Evolutionary conservation across 2,888 invertebrate species (phyloP).

Genomic region (Phalera bucephala): DNA sequence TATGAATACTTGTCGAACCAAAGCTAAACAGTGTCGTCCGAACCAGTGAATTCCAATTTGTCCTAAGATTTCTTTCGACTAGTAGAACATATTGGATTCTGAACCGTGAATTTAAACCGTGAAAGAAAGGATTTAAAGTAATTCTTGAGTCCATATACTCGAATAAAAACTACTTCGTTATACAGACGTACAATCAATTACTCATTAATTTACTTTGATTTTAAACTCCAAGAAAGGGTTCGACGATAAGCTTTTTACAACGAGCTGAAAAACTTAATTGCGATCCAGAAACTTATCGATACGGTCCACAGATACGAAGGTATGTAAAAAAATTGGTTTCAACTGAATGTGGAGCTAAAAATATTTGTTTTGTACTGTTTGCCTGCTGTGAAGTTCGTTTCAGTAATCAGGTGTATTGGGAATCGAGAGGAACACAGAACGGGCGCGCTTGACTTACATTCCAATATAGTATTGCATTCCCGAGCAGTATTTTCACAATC

Average conservation of each 20-base stretch:
- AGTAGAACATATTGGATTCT: too few species aligned
- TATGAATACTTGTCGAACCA: too few species aligned
- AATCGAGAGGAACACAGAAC: constrained; percentile 57
- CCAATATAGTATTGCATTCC: constrained; percentile 68
- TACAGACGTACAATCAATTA: too few species aligned
- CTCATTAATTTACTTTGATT: background rate
- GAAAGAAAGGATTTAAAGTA: too few species aligned
- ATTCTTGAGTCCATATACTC: too few species aligned
- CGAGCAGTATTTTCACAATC: constrained; percentile 52
- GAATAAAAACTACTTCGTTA: too few species aligned
- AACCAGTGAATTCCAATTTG: too few species aligned
- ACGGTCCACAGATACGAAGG: background rate
- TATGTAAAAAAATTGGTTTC: background rate
- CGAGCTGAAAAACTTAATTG: constrained; percentile 1
- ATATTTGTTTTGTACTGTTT: constrained; percentile 18
- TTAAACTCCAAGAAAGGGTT: background rate
- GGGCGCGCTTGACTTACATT: constrained; percentile 73
- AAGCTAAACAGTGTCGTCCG: too few species aligned
- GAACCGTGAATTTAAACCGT: too few species aligned
- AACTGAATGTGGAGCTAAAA: background rate
- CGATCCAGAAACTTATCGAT: constrained; percentile 2
- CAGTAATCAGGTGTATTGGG: constrained; percentile 66
- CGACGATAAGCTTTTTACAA: background rate
- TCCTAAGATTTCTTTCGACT: too few species aligned
- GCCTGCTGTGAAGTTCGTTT: too few species aligned